Evolutionary conservation across 2,797 vertebrate genomes (phyloP), one percentile per base, ranked within the genome.

Genomic region (Neomorphus geoffroyi): DNA sequence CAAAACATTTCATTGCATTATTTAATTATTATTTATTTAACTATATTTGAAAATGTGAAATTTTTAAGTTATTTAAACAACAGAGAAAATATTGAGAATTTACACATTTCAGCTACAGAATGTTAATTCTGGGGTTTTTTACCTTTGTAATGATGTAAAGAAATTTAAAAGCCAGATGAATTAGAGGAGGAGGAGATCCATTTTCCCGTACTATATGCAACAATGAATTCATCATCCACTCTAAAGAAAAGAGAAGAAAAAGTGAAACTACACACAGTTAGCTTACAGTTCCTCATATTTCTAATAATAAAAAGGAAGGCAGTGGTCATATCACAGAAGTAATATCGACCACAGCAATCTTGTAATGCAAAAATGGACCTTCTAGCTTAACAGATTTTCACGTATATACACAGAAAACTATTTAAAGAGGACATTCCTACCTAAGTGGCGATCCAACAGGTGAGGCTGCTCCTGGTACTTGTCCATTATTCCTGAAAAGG

Each of bases 61-160:
- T 41, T 78, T 79, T 37, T 8, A 1, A 61, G 35, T 51, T 33
- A 62, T 27, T 69, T 70, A 78, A 90, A 62, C 11, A 70, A 72
- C 16, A 13, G 73, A 79, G 11, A 73, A 80, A 62, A 70, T 46
- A 61, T 0, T 28, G 0, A 0, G 14, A 78, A 50, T 13, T 27
- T 39, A 71, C 1, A 28, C 17, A 61, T 41, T 69, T 64, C 11
- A 58, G 6, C 65, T 74, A 57, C 13, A 83, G 32, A 39, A 74
- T 8, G 28, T 43, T 58, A 35, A 30, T 90, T 19, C 13, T 28
- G 28, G 12, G 21, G 0, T 0, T 3, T 22, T 96, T 98, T 97
- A 99, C 99, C 99, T 99, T 99, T 57, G 99, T 99, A 96, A 99
- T 98, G 97, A 99, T 98, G 93, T 99, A 99, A 83, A 99, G 98